Conservation (phyloP, 64 coral and sea anemone species). For the Dendronephthya gigantea region DNA sequence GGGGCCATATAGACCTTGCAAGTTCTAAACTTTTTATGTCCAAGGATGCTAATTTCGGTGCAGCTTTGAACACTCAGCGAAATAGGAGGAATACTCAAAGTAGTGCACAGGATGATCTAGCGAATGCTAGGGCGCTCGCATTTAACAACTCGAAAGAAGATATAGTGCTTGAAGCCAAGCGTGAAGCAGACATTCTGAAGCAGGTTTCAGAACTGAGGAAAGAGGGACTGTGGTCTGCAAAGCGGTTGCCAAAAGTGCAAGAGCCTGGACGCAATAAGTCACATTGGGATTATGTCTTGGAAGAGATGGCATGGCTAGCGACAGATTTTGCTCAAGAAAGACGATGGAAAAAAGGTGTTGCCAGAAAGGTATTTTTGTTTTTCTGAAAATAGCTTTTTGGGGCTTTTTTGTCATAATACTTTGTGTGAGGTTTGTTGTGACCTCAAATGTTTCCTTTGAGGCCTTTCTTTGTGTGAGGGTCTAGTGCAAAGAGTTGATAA, state of each 20-base stretch:
- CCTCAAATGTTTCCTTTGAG: too few relatives aligned
- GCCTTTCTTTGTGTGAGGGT: not conserved
- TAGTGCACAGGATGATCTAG: not conserved
- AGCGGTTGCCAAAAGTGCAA: slow-evolving; percentile 81
- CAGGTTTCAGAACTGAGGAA: slow-evolving; percentile 75
- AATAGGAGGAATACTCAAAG: too few relatives aligned
- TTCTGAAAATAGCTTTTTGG: too few relatives aligned
- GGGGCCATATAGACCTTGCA: slow-evolving; percentile 13
- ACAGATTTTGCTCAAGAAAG: slow-evolving; percentile 95
- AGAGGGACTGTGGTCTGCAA: slow-evolving; percentile 79
- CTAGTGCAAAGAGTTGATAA: not conserved
- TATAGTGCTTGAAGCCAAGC: slow-evolving; percentile 87
- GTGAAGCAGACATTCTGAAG: slow-evolving; percentile 87
- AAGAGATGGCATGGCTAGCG: slow-evolving; percentile 97
- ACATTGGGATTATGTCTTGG: slow-evolving; percentile 93
- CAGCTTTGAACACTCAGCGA: not conserved
- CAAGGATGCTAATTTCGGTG: not conserved
- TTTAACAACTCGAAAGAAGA: slow-evolving; percentile 75
- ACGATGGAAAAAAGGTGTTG: slow-evolving; percentile 94
- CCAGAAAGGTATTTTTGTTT: slow-evolving; percentile 88
- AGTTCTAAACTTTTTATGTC: slow-evolving; percentile 4
- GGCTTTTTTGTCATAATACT: too few relatives aligned
- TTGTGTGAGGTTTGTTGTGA: too few relatives aligned
- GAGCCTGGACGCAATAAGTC: slow-evolving; percentile 77
- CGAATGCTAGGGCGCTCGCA: slow-evolving; percentile 13